Evolutionary conservation across 2,888 invertebrate genomes (phyloP).

Genomic region (Rhaphigaster nebulosa): DNA sequence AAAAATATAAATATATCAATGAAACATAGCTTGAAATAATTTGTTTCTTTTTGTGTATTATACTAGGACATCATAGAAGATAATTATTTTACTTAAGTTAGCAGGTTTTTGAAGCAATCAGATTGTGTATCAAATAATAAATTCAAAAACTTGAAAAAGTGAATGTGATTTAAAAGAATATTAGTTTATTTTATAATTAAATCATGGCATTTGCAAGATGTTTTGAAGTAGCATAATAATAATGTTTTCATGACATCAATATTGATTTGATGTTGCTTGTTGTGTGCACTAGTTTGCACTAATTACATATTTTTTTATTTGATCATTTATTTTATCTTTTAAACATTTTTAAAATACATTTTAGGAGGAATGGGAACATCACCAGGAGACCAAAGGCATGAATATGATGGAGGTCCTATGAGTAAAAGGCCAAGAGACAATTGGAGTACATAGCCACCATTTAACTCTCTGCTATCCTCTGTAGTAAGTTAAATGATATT

Average conservation of each 20-base stretch:
- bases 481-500: conserved; percentile 62
- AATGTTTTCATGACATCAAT: not conserved
- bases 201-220: too few species aligned
- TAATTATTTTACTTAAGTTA: too few species aligned
- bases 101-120: too few species aligned
- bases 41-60: too few species aligned
- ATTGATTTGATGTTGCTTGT: not conserved
- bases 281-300: not conserved
- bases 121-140: too few species aligned
- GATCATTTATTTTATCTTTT: conserved; percentile 62
- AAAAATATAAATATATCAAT: too few species aligned
- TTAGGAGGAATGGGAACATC: conserved; percentile 86
- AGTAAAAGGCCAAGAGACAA: conserved; percentile 90
- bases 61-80: too few species aligned
- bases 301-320: conserved; percentile 56
- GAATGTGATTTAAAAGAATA: too few species aligned
- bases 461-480: conserved; percentile 65
- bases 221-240: not conserved
- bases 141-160: too few species aligned
- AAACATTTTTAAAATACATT: conserved; percentile 66
- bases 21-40: too few species aligned
- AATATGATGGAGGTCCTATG: conserved; percentile 77
- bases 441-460: conserved; percentile 86
- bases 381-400: conserved; percentile 74
- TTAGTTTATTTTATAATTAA: too few species aligned